A percentile compares a stretch with the other conserved stretches of the same genome.
These are phyloP conservation scores for Drosophila koepferae DNA, from an alignment of 2,888 invertebrate genomes.

Conservation along the genomic window DNA sequence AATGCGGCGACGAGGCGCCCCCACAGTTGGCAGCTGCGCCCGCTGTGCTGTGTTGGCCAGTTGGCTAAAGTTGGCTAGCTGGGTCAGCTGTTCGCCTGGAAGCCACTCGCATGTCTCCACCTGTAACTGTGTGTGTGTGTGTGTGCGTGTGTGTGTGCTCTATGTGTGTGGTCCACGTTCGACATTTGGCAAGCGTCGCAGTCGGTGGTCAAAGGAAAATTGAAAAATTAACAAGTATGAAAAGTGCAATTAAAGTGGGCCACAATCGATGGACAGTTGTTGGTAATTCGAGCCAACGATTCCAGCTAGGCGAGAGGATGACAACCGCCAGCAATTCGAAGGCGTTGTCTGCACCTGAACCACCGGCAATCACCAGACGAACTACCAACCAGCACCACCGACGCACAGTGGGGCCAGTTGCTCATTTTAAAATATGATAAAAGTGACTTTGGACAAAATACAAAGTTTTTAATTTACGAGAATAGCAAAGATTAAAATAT, in stretches of 20 bases:
- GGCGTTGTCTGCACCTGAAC: conserved; percentile 54
- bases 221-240: conserved; percentile 84
- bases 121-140: conserved; percentile 58
- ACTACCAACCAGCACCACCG: background rate
- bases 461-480: too few species aligned
- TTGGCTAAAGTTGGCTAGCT: conserved; percentile 40
- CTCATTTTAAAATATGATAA: too few species aligned
- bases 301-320: conserved; percentile 53
- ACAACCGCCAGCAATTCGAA: conserved; percentile 44
- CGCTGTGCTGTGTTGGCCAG: conserved; percentile 72
- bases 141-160: conserved; percentile 13
- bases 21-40: conserved; percentile 72
- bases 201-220: conserved; percentile 76
- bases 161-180: conserved; percentile 72
- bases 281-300: conserved; percentile 55
- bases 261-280: conserved; percentile 45
- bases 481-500: too few species aligned
- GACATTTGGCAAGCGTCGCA: conserved; percentile 70
- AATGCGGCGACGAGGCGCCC: conserved; percentile 72
- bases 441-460: too few species aligned
- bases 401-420: background rate
- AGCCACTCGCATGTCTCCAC: conserved; percentile 70
- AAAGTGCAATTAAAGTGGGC: conserved; percentile 83
- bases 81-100: conserved; percentile 51
- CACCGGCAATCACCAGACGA: conserved; percentile 13